Base-by-base conservation (phyloP, 2,888 invertebrate species). In the Eurytoma californica region DNA sequence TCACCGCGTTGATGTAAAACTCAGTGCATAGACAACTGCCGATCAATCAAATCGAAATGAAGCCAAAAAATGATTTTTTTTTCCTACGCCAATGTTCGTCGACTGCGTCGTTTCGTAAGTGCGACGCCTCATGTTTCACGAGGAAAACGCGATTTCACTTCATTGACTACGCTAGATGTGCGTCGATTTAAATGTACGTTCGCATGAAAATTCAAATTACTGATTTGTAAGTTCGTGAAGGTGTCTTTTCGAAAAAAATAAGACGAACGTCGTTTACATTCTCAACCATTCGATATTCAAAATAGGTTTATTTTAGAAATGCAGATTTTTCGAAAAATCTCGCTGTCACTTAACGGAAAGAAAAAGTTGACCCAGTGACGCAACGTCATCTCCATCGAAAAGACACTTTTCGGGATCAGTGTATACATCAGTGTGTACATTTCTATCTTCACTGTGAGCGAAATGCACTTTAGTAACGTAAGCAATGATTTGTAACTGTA, bases 401-500 rank as follows among this genome's bases (percentile, higher is more conserved):
- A 24, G 39, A 60, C 67, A 63, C 51, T 73, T 72, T 60, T 72
- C 68, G 72, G 39, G 57, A 39, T 39, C 39, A 39, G 9, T 39
- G 39, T 39, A n/a, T 39, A 39, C 7, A 39, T 49, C 24, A 18
- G 57, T 53, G 30, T 18, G 49, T n/a, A 68, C 30, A 68, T 68
- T 24, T 80, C 51, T 72, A 76, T 72, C 28, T 49, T 69, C 72
- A 72, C 72, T 63, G 65, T 49, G 51, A 72, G 63, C 65, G 53
- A 79, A 79, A 79, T 67, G 69, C 55, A 75, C 79, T 65, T 70
- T 75, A 75, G 67, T 67, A 20, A 72, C 30, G 55, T 77, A 80
- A 80, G 75, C 60, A 66, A 74, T 80, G 66, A 72, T 78, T 78
- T 75, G 47, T 77, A 72, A 78, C 63, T 70, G 74, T 77, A 67